Conservation (phyloP, 2,797 vertebrate species). For the Florisuga fusca region DNA sequence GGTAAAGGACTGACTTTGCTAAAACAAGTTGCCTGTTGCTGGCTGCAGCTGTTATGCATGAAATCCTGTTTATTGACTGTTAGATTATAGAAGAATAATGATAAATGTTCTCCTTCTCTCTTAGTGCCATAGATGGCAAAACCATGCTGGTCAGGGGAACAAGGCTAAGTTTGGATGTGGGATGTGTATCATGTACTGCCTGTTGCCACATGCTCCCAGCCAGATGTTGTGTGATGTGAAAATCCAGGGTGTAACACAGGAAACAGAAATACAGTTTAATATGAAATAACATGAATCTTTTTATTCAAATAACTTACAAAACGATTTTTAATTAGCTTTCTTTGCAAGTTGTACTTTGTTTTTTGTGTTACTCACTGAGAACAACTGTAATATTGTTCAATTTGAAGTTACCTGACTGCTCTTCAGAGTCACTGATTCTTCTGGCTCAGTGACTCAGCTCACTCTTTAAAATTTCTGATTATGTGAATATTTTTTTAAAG, state of each 20-base stretch:
- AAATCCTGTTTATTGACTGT: background rate
- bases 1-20: background rate
- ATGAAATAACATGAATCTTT: background rate
- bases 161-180: background rate
- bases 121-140: background rate
- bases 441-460: background rate
- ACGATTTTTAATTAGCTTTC: background rate
- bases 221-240: background rate
- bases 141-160: background rate
- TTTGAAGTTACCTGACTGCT: slow-evolving; percentile 3
- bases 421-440: background rate
- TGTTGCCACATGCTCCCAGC: background rate
- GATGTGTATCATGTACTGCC: background rate
- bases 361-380: background rate
- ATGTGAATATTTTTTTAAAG: background rate
- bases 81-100: background rate
- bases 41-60: background rate
- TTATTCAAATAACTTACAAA: background rate
- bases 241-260: background rate
- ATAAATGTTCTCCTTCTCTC: background rate
- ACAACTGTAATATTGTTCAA: background rate
- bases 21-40: background rate
- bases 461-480: background rate
- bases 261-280: background rate
- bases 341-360: background rate